A percentile compares a stretch with the other conserved stretches of the same genome.
Conservation (phyloP, 1,140 invertebrate genomes). For the Calephelis virginiensis region DNA sequence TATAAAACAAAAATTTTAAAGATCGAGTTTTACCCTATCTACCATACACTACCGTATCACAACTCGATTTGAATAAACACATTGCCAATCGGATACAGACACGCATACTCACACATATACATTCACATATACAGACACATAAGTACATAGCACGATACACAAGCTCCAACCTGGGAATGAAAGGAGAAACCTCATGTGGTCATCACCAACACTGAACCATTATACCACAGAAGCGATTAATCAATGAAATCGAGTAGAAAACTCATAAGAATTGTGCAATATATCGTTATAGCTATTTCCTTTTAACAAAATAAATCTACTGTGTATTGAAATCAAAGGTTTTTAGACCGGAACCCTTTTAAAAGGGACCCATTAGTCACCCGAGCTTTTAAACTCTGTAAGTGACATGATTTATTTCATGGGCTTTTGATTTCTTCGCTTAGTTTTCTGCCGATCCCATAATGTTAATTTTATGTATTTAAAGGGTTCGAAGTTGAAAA, state of each 20-base stretch:
- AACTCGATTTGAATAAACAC: too few species aligned
- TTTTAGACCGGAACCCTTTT: constrained; percentile 21
- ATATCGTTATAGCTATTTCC: constrained; percentile 8
- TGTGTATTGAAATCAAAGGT: constrained; percentile 19
- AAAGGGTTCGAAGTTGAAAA: too few species aligned
- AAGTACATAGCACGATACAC: too few species aligned
- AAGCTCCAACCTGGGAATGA: too few species aligned
- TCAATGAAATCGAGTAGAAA: neutral
- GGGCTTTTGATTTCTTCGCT: constrained; percentile 20
- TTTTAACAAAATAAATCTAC: constrained; percentile 16
- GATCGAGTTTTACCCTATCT: too few species aligned
- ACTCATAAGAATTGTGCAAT: neutral
- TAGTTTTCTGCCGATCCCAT: neutral
- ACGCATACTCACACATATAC: too few species aligned
- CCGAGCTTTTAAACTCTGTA: constrained; percentile 23
- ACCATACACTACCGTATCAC: too few species aligned
- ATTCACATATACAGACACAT: too few species aligned
- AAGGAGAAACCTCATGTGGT: too few species aligned
- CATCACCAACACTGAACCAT: too few species aligned
- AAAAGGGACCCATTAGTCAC: constrained; percentile 21
- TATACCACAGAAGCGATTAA: neutral
- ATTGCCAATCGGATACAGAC: too few species aligned
- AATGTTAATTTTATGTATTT: constrained; percentile 12
- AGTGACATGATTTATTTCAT: constrained; percentile 23
- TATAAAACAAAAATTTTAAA: too few species aligned